Evolutionary conservation across 1,140 invertebrate genomes (phyloP).

Genomic region (Philopotamus ludificatus): DNA sequence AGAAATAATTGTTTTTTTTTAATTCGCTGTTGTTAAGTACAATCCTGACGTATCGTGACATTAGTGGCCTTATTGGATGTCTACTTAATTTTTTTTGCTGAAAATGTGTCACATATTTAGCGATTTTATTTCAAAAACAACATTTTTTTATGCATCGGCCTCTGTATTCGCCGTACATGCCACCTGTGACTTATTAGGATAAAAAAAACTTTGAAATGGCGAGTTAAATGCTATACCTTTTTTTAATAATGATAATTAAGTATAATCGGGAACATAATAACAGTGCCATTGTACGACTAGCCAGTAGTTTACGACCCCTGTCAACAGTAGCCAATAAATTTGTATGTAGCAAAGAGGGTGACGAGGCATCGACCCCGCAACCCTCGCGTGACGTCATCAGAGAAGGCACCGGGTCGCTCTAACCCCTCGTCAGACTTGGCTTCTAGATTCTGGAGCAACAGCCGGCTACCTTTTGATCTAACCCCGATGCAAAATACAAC

Average conservation of each 20-base stretch:
- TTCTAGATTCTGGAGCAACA: background rate
- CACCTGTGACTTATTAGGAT: too few species aligned
- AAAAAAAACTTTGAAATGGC: too few species aligned
- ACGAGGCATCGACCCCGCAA: constrained; percentile 2
- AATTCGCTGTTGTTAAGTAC: too few species aligned
- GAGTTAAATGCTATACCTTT: background rate
- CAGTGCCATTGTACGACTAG: background rate
- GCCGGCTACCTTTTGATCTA: background rate
- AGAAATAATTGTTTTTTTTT: too few species aligned
- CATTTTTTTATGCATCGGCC: background rate
- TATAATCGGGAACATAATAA: background rate
- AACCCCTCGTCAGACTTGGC: background rate
- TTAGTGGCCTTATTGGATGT: too few species aligned
- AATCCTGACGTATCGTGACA: too few species aligned
- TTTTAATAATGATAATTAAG: background rate
- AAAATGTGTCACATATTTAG: too few species aligned
- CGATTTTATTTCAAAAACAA: background rate
- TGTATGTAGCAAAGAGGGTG: constrained; percentile 8
- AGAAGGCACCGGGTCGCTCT: background rate
- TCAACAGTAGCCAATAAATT: constrained; percentile 9
- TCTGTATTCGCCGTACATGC: too few species aligned
- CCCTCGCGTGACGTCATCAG: constrained; percentile 20
- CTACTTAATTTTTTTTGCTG: too few species aligned
- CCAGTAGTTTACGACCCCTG: background rate
- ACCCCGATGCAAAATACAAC: background rate